These are phyloP conservation scores for Poeciliopsis infans DNA, from an alignment of 2,797 vertebrate genomes.

Conservation along the genomic window DNA sequence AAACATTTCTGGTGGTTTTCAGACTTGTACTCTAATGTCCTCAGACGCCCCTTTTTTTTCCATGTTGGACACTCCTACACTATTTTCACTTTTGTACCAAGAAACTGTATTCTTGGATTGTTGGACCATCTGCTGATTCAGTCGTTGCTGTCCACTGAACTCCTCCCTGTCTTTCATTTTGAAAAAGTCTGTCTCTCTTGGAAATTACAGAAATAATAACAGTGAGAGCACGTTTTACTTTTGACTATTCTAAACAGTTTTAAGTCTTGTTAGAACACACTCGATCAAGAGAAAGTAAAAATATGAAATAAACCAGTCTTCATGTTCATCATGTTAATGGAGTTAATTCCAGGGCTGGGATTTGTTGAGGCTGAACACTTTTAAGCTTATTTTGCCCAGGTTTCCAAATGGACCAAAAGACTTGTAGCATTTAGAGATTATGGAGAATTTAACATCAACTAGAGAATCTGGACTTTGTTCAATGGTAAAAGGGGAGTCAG, in stretches of 20 bases:
- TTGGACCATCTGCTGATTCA: background rate
- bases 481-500: background rate
- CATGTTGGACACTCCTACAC: background rate
- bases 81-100: background rate
- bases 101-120: background rate
- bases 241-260: background rate
- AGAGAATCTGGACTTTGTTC: background rate
- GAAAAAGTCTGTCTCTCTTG: background rate
- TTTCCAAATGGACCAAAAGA: background rate
- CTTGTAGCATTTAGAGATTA: background rate
- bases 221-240: background rate
- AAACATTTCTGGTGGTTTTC: background rate
- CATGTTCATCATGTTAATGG: background rate
- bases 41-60: background rate
- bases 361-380: background rate
- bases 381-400: background rate
- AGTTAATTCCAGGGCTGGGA: background rate
- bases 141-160: background rate
- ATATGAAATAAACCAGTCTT: background rate
- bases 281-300: background rate
- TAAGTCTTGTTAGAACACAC: background rate
- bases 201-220: background rate
- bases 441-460: background rate
- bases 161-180: background rate
- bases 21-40: background rate